Base-by-base conservation (phyloP, 2,113 vertebrate species). In the Ameiurus melas region DNA sequence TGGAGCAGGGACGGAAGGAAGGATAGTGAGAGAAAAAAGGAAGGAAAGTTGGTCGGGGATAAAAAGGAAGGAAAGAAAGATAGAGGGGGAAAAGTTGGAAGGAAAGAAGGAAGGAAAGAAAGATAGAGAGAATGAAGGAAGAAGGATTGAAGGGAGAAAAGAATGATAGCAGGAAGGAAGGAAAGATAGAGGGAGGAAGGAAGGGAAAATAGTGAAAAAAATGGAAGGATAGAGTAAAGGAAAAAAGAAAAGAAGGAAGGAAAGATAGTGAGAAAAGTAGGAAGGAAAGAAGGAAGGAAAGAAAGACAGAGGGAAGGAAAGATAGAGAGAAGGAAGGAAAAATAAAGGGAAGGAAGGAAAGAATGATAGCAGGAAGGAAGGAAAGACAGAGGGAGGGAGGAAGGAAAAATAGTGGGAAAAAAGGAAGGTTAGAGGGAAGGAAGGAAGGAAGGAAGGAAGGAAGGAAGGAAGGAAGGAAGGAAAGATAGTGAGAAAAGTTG, bases 401-500 rank as follows among this genome's bases (percentile, higher is more conserved):
- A 12, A 75, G 4, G 39, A 43, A 39, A 39, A 0, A 39, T 43
- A 43, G 39, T 5, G 39, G 4, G 39, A 43, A 39, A 4, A 4
- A 39, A 39, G 5, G 39, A 43, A 39, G 4, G 2, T 3, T 43
- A 43, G 39, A 5, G 39, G 4, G 39, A 43, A 39, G 4, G 4
- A 39, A 5, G 1, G 43, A 51, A 14, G 5, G 39, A 47, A 2
- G 16, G 25, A n/a, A 0, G 16, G 13, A 13, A 79, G 27, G 25
- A 64, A 12, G 43, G 68, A 70, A 70, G 5, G n/a, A 71, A 36
- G 5, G 4, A 43, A 4, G 4, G 39, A 39, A 39, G 16, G 14
- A 27, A 3, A 0, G 68, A 0, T 20, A 7, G 68, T 0, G 9
- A 7, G 8, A 17, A 36, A 7, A 20, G 14, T 0, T 33, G 0